Evolutionary conservation across 1,140 invertebrate genomes (phyloP).

Genomic region (Bombus breviceps): DNA sequence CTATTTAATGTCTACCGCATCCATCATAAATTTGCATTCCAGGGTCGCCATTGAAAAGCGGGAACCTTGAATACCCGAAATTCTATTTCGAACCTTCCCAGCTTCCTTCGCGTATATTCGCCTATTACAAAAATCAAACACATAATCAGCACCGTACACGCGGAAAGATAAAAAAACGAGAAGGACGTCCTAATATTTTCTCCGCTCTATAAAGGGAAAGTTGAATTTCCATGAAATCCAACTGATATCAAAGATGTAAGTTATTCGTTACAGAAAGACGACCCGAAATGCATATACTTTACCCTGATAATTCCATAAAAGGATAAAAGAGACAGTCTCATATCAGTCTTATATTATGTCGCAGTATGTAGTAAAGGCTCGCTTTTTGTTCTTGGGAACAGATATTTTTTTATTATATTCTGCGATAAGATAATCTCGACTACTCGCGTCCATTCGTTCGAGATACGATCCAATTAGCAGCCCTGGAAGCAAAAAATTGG

Average conservation of each 20-base stretch:
- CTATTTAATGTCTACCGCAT: constrained; percentile 23
- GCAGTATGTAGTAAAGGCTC: neutral
- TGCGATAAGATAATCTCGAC: too few species aligned
- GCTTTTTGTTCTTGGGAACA: neutral
- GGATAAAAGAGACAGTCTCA: neutral
- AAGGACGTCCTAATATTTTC: neutral
- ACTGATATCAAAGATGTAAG: neutral
- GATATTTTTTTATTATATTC: too few species aligned
- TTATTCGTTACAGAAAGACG: neutral
- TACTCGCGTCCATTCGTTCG: too few species aligned
- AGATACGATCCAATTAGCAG: too few species aligned
- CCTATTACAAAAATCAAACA: neutral
- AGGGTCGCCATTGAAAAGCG: neutral
- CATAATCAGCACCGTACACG: too few species aligned
- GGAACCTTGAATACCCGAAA: neutral
- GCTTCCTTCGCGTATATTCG: neutral
- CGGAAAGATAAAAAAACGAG: neutral
- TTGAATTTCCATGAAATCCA: neutral
- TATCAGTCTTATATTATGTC: neutral
- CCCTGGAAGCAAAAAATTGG: too few species aligned
- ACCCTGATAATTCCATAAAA: neutral
- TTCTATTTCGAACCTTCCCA: neutral
- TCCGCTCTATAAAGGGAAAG: neutral
- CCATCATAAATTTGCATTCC: constrained; percentile 12
- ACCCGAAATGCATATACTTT: neutral